Base-by-base conservation (phyloP, 2,113 vertebrate genomes). In the Daubentonia madagascariensis region DNA sequence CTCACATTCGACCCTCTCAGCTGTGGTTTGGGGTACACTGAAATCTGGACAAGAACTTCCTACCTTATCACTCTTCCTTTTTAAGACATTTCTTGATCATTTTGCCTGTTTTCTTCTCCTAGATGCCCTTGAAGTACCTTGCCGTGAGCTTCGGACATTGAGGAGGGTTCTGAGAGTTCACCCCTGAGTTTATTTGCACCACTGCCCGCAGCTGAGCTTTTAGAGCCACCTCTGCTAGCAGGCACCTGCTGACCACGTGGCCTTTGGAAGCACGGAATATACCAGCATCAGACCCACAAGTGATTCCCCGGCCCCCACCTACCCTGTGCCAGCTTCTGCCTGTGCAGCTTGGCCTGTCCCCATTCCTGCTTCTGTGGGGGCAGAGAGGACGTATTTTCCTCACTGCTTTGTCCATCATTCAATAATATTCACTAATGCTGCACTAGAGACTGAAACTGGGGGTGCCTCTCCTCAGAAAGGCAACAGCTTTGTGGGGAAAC, bases 171-270 rank as follows among this genome's bases (percentile, higher is more conserved):
- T 14, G 22, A 6, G 70, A 13, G 70, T 0, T 13, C 22, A 23
- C 23, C 67, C 2, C 20, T 0, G 23, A 72, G 11, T 25, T 5
- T 0, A 3, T 0, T 22, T 4, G 9, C 22, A 22, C 37, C 70
- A 14, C 37, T 28, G 70, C 22, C 70, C n/a, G 22, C 11, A 28
- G 70, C 11, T 28, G 70, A 72, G 70, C 70, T 14, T 25, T n/a
- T 6, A 25, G 37, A 40, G 23, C 37, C 70, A 25, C 37, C 37
- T 17, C n/a, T 37, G 22, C 37, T 6, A 14, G 37, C 37, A 13
- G 22, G 11, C 70, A 3, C 70, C 25, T 9, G 52, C 70, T 43
- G 70, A 72, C 37, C 37, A 3, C 43, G 37, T 28, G 22, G 70
- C 37, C 37, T 43, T 43, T 72, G 22, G 70, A 9, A 23, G 67